Evolutionary conservation across 2,113 vertebrate species (phyloP), one percentile per base, ranked within the genome.

Genomic region (Rhinolophus ferrumequinum): DNA sequence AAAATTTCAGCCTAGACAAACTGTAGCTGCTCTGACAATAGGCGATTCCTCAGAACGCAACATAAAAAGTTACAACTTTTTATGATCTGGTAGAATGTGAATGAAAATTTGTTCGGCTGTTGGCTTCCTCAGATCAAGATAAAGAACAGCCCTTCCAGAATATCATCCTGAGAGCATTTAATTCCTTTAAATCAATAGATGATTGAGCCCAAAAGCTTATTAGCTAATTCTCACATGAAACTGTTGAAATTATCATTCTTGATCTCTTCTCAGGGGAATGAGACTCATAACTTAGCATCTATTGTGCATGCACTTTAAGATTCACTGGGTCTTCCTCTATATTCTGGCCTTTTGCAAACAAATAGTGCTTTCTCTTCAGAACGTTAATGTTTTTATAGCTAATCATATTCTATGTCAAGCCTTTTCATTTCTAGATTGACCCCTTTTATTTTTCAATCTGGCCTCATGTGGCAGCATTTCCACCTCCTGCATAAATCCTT

Each of bases 81-180:
- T 96, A 85, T 79, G 81, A 94, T 73, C 50, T 85, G 56, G 62
- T 76, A 87, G 83, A 81, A 92, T 67, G 67, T 60, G 35, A 93
- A 88, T 81, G 35, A 52, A 89, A 95, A 83, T 91, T 72, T 90
- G 54, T 96, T 69, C 82, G 86, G 26, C 77, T 93, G 5, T 90
- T 93, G 80, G 90, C 50, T 97, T 96, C 60, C 91, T 93, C 47
- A 77, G 54, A 88, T 80, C 54, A 73, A 93, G 56, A 89, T 38
- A 52, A 38, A 70, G 94, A 94, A 66, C 15, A 89, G 28, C 33
- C 15, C 19, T 69, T 76, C 30, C 1, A 6, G 64, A 35, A 84
- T 15, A 67, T 79, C 83, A 95, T 44, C 60, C 72, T 47, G 18
- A 88, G 92, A 91, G 58, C 35, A 90, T 44, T 15, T n/a, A n/a